Evolutionary conservation across 2,888 invertebrate species (phyloP).

Genomic region (Dromius quadrimaculatus): DNA sequence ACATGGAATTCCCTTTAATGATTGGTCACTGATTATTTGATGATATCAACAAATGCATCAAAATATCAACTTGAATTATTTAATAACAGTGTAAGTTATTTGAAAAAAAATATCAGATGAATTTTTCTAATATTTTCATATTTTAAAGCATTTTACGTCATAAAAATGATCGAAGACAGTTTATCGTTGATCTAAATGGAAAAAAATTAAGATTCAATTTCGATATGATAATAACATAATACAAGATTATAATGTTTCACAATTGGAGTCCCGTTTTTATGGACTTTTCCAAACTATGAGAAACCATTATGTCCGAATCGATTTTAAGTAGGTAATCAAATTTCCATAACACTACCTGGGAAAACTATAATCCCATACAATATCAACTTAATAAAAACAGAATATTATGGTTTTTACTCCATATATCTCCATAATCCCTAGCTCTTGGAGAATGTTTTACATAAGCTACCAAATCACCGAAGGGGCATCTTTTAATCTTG

Average conservation of each 20-base stretch:
- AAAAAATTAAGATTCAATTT: conserved; percentile 2
- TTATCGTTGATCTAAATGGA: not conserved
- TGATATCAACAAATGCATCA: no score
- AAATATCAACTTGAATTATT: no score
- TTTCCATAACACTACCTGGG: conserved; percentile 20
- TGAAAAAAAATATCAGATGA: no score
- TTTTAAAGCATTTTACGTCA: not conserved
- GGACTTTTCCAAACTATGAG: not conserved
- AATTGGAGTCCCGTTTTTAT: not conserved
- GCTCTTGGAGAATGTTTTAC: conserved; percentile 23
- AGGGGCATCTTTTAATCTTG: conserved; percentile 41
- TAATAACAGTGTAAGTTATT: no score
- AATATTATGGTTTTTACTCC: conserved; percentile 13
- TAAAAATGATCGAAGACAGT: not conserved
- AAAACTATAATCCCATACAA: not conserved
- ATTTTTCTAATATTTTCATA: no score
- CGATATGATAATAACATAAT: conserved; percentile 14
- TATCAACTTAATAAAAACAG: conserved; percentile 25
- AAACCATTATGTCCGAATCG: not conserved
- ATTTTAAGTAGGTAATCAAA: conserved; percentile 13
- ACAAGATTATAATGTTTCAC: conserved; percentile 17
- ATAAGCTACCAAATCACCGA: conserved; percentile 30
- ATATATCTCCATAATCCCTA: conserved; percentile 8
- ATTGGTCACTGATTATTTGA: no score
- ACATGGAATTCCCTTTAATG: no score